phyloP scores from a whole-genome alignment of 2,797 vertebrate genomes.

The Gephyroberyx darwinii region DNA sequence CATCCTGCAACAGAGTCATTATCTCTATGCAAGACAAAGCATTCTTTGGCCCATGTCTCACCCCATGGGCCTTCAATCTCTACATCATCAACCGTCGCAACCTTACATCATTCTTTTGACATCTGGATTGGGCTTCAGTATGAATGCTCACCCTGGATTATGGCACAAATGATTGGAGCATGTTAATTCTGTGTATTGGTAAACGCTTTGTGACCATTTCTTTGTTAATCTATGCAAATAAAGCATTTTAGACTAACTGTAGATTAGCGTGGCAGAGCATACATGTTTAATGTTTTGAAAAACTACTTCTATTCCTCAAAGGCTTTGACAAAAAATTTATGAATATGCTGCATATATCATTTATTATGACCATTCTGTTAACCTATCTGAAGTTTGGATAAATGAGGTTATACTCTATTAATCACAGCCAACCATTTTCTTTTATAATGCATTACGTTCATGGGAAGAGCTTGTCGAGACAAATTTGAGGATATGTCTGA shows the following conservation, averaged over 20 bases:
- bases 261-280: neutral
- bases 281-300: neutral
- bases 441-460: conserved; percentile 42
- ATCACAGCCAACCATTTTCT: conserved; percentile 24
- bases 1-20: too few relatives aligned
- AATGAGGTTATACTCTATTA: conserved; percentile 35
- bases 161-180: too few relatives aligned
- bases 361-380: conserved; percentile 9
- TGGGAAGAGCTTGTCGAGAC: conserved; percentile 31
- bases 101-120: too few relatives aligned
- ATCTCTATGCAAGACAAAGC: too few relatives aligned
- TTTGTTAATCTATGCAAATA: too few relatives aligned
- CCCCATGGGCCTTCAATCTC: too few relatives aligned
- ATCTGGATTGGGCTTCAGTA: too few relatives aligned
- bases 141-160: too few relatives aligned
- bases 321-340: conserved; percentile 16
- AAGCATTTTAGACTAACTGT: neutral
- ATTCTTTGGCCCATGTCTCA: too few relatives aligned
- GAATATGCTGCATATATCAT: conserved; percentile 9
- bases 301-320: neutral
- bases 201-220: too few relatives aligned
- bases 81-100: too few relatives aligned
- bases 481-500: conserved; percentile 34
- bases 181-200: too few relatives aligned
- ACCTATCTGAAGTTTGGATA: conserved; percentile 4